phyloP scores from a whole-genome alignment of 2,113 vertebrate genomes.

The Laterallus jamaicensis region DNA sequence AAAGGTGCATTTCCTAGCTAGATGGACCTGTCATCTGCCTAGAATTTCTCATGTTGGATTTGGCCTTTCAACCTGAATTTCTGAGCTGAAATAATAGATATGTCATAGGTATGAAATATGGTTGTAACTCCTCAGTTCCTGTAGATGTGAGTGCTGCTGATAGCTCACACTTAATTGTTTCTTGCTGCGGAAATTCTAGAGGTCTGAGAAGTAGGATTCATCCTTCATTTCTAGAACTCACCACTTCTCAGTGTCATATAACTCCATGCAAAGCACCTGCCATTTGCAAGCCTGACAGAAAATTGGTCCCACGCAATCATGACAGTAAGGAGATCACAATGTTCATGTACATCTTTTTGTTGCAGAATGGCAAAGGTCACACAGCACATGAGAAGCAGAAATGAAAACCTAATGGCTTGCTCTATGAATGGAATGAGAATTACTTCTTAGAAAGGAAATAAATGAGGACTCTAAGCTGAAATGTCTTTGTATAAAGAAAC shows the following conservation, averaged over 20 bases:
- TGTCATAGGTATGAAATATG: neutral
- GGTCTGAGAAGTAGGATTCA: neutral
- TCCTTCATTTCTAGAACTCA: neutral
- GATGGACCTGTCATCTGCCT: neutral
- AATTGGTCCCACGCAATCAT: accelerated
- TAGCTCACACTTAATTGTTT: neutral
- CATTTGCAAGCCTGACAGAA: neutral
- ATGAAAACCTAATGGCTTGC: neutral
- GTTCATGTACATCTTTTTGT: neutral
- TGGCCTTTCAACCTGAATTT: neutral
- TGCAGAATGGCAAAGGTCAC: neutral
- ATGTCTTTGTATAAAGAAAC: neutral
- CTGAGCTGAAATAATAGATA: neutral
- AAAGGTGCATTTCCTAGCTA: neutral
- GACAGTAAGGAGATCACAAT: neutral
- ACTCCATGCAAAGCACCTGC: neutral
- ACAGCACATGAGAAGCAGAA: neutral
- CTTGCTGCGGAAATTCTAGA: neutral
- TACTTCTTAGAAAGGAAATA: neutral
- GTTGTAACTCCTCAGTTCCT: neutral
- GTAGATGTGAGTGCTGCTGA: neutral
- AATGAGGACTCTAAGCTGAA: neutral
- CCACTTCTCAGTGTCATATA: neutral
- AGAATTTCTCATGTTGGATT: neutral
- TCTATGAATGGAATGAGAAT: neutral